phyloP scores from a whole-genome alignment of 2,888 invertebrate species.

The Tinea trinotella region DNA sequence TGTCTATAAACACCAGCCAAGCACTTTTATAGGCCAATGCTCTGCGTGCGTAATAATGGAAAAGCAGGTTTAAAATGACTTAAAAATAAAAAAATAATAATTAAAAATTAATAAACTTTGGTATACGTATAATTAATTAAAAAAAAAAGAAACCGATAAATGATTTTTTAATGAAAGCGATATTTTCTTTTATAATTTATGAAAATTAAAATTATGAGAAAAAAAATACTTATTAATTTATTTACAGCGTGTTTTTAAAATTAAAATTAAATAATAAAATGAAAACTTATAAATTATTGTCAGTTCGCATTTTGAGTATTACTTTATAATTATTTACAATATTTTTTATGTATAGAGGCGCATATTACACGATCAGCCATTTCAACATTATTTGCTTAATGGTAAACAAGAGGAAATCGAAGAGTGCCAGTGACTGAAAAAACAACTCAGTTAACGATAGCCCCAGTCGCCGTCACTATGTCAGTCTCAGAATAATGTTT shows the following conservation, averaged over 20 bases:
- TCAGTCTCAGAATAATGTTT: too few relatives aligned
- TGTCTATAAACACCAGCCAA: too few relatives aligned
- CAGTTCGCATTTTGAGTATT: constrained; percentile 68
- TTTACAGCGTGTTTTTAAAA: constrained; percentile 42
- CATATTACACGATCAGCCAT: too few relatives aligned
- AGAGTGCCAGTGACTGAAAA: too few relatives aligned
- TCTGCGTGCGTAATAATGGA: too few relatives aligned
- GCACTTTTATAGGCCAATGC: too few relatives aligned
- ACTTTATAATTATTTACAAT: constrained; percentile 44
- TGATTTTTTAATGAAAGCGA: neutral
- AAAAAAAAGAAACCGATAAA: neutral
- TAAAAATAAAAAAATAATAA: constrained; percentile 27
- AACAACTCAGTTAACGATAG: too few relatives aligned
- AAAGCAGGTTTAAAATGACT: neutral
- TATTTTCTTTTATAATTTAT: too few relatives aligned
- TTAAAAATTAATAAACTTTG: constrained; percentile 66
- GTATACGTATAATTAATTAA: constrained; percentile 45
- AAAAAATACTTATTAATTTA: constrained; percentile 44
- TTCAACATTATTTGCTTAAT: too few relatives aligned
- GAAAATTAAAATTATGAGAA: constrained; percentile 26
- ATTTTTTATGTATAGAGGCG: too few relatives aligned
- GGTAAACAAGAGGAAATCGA: too few relatives aligned
- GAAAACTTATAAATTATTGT: constrained; percentile 61
- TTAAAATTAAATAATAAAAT: constrained; percentile 46
- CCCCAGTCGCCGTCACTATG: too few relatives aligned